phyloP scores from a whole-genome alignment of 2,888 invertebrate species.

The Torymus auratus region DNA sequence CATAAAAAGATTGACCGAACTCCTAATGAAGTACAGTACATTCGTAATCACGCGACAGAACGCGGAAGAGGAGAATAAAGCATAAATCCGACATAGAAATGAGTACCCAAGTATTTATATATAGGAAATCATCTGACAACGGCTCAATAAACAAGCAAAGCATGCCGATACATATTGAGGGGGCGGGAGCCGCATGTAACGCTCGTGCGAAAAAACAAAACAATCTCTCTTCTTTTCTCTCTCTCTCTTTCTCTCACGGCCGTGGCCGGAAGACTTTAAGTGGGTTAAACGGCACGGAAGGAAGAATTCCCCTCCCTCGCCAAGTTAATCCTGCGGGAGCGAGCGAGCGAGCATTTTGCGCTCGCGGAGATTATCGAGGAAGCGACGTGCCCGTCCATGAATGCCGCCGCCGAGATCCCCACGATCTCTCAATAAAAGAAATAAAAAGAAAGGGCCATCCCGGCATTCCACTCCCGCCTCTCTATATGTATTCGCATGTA shows the following conservation, averaged over 20 bases:
- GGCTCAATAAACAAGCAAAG: constrained; percentile 40
- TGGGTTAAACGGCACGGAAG: constrained; percentile 60
- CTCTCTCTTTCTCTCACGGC: not conserved
- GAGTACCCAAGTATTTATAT: not conserved
- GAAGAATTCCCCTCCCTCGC: constrained; percentile 60
- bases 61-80: no score
- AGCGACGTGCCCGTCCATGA: constrained; percentile 66
- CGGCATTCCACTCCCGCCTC: constrained; percentile 9
- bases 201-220: constrained; percentile 39
- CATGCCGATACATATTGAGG: constrained; percentile 1
- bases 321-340: constrained; percentile 66
- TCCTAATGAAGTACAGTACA: no score
- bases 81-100: not conserved
- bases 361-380: constrained; percentile 70
- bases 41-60: no score
- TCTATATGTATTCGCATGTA: no score
- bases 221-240: constrained; percentile 3
- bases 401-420: constrained; percentile 63
- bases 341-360: constrained; percentile 65
- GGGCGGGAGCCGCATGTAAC: not conserved
- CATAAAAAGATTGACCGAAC: no score
- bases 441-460: constrained; percentile 21
- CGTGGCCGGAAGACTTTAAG: constrained; percentile 54
- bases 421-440: constrained; percentile 31
- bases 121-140: constrained; percentile 18